A percentile compares a stretch with the other conserved stretches of the same genome.
Conservation (phyloP, 2,888 invertebrate species). For the Emmelina monodactyla region DNA sequence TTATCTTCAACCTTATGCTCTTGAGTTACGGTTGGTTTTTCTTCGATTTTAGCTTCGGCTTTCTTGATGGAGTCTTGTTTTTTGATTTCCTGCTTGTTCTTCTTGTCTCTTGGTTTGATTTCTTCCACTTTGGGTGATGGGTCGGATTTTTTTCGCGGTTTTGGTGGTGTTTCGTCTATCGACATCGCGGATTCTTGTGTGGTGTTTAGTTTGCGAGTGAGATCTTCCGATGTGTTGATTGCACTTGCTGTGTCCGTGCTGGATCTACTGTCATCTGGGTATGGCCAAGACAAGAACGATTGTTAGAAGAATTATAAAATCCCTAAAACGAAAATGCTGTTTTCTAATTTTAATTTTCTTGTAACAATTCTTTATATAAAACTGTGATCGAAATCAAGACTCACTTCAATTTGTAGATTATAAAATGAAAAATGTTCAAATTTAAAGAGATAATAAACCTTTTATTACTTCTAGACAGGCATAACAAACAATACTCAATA, state of each 20-base stretch:
- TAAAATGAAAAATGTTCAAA: no score
- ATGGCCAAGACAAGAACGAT: no score
- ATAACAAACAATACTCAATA: no score
- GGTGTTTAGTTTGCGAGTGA: conserved; percentile 24
- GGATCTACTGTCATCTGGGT: conserved; percentile 43
- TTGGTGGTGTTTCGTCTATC: conserved; percentile 1
- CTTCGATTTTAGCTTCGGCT: conserved; percentile 23
- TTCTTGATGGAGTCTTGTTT: conserved; percentile 22
- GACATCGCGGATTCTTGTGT: conserved; percentile 21
- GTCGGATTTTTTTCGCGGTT: conserved; percentile 39
- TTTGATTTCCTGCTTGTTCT: conserved; percentile 30
- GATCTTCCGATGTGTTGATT: conserved; percentile 26
- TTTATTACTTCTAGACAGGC: no score
- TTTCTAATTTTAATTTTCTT: no score
- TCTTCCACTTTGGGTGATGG: conserved; percentile 53
- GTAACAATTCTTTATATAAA: no score
- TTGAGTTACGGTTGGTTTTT: conserved; percentile 17
- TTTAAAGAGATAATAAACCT: no score
- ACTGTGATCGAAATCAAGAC: no score
- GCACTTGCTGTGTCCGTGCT: conserved; percentile 38
- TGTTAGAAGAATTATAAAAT: no score
- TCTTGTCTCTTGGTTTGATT: conserved; percentile 30
- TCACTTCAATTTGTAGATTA: no score
- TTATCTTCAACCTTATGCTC: conserved; percentile 20
- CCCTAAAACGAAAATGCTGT: no score